These are phyloP conservation scores for Trissoscelio sp. DNA, from an alignment of 2,888 invertebrate genomes.

Conservation along the genomic window DNA sequence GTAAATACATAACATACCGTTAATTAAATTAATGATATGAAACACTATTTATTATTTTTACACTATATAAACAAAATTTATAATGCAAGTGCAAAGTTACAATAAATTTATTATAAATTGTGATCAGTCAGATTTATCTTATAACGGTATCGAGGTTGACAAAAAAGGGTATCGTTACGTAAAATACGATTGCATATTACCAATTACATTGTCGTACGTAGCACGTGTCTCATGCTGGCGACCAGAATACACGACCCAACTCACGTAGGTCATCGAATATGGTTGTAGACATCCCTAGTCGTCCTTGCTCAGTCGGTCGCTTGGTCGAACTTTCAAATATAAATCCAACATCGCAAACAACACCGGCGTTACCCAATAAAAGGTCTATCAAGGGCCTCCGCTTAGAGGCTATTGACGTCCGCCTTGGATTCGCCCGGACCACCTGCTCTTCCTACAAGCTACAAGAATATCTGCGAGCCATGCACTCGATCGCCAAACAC, in stretches of 20 bases:
- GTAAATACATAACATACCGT: too few species aligned
- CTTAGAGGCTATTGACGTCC: slow-evolving; percentile 65
- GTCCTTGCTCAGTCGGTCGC: slow-evolving; percentile 70
- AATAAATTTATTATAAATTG: not conserved
- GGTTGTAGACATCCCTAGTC: slow-evolving; percentile 65
- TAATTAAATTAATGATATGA: too few species aligned
- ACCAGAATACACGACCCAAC: slow-evolving; percentile 55
- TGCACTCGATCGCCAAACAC: slow-evolving; percentile 28
- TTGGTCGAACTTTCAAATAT: slow-evolving; percentile 60
- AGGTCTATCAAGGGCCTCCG: slow-evolving; percentile 59
- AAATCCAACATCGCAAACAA: slow-evolving; percentile 61
- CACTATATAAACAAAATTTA: too few species aligned
- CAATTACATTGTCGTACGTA: slow-evolving; percentile 42
- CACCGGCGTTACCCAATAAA: slow-evolving; percentile 52
- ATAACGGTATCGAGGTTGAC: slow-evolving; percentile 17
- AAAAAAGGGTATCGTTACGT: slow-evolving; percentile 48
- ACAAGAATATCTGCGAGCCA: slow-evolving; percentile 52
- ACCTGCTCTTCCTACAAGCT: slow-evolving; percentile 64
- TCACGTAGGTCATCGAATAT: slow-evolving; percentile 65
- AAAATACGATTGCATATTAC: slow-evolving; percentile 54
- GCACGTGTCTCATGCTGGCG: slow-evolving; percentile 48
- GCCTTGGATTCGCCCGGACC: slow-evolving; percentile 47
- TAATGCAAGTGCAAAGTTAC: too few species aligned
- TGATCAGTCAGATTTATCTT: not conserved
- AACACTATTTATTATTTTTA: too few species aligned